phyloP scores from a whole-genome alignment of 2,888 invertebrate genomes.

The Antheraea assamensis region DNA sequence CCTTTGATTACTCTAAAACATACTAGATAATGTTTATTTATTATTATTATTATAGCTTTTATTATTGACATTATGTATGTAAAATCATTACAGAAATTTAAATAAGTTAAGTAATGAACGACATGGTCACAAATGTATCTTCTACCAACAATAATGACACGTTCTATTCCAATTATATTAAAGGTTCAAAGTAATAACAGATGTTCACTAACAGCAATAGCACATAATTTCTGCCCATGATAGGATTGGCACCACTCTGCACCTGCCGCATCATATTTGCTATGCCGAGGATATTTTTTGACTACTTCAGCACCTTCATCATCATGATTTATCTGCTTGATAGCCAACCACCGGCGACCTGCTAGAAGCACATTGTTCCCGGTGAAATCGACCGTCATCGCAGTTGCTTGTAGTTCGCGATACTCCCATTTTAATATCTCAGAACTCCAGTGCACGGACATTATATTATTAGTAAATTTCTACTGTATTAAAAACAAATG shows the following conservation, averaged over 20 bases:
- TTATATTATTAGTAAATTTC: slow-evolving; percentile 28
- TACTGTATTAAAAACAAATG: not conserved
- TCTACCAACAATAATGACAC: not conserved
- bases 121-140: too few relatives aligned
- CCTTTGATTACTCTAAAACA: slow-evolving; percentile 89
- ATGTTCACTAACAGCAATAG: slow-evolving; percentile 87
- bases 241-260: slow-evolving; percentile 95
- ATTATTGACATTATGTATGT: too few relatives aligned
- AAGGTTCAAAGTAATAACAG: slow-evolving; percentile 14
- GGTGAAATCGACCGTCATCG: slow-evolving; percentile 94
- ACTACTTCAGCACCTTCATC: slow-evolving; percentile 86
- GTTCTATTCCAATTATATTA: slow-evolving; percentile 9
- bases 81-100: too few relatives aligned
- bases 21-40: slow-evolving; percentile 4
- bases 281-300: slow-evolving; percentile 91
- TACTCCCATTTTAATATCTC: slow-evolving; percentile 86
- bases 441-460: slow-evolving; percentile 79
- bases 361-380: slow-evolving; percentile 93
- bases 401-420: slow-evolving; percentile 93
- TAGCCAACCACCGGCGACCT: slow-evolving; percentile 90
- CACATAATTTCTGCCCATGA: slow-evolving; percentile 90
- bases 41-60: not conserved
- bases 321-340: slow-evolving; percentile 87
- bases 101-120: too few relatives aligned
- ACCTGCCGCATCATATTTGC: slow-evolving; percentile 96